These are phyloP conservation scores for Oryzias dopingdopingensis DNA, from an alignment of 2,797 vertebrate species.

Conservation along the genomic window DNA sequence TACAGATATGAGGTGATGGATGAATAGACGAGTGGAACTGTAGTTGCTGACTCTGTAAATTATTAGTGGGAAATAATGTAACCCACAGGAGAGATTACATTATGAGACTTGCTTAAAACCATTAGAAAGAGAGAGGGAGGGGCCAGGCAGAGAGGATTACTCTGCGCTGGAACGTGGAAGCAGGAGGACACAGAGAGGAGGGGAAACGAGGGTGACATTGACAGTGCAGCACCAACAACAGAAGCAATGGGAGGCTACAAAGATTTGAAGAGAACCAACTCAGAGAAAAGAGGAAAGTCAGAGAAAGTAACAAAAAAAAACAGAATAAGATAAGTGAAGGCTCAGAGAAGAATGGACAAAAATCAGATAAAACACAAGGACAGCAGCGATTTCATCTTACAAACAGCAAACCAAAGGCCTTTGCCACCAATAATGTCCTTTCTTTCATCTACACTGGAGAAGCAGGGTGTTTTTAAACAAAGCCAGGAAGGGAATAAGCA, in stretches of 20 bases:
- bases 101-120: slow-evolving; percentile 69
- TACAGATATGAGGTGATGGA: slow-evolving; percentile 12
- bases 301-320: slow-evolving; percentile 28
- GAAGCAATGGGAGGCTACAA: slow-evolving; percentile 57
- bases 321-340: slow-evolving; percentile 29
- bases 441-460: slow-evolving; percentile 72
- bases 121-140: slow-evolving; percentile 60
- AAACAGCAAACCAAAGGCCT: slow-evolving; percentile 65
- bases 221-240: slow-evolving; percentile 54
- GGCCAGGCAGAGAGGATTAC: slow-evolving; percentile 62
- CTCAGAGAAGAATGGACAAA: slow-evolving; percentile 22
- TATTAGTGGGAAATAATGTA: slow-evolving; percentile 71
- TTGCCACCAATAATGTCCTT: slow-evolving; percentile 66
- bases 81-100: slow-evolving; percentile 74
- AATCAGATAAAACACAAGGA: slow-evolving; percentile 50
- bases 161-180: slow-evolving; percentile 62
- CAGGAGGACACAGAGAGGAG: slow-evolving; percentile 34
- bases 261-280: slow-evolving; percentile 45
- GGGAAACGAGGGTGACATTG: slow-evolving; percentile 47
- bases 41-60: slow-evolving; percentile 33
- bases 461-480: slow-evolving; percentile 48
- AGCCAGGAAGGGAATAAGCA: slow-evolving; percentile 61
- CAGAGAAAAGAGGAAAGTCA: slow-evolving; percentile 41
- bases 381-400: slow-evolving; percentile 61
- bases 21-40: slow-evolving; percentile 8